Evolutionary conservation across 1,140 invertebrate genomes (phyloP), one percentile per base, ranked within the genome.

Genomic region (Pseudomyrmex cubaensis): DNA sequence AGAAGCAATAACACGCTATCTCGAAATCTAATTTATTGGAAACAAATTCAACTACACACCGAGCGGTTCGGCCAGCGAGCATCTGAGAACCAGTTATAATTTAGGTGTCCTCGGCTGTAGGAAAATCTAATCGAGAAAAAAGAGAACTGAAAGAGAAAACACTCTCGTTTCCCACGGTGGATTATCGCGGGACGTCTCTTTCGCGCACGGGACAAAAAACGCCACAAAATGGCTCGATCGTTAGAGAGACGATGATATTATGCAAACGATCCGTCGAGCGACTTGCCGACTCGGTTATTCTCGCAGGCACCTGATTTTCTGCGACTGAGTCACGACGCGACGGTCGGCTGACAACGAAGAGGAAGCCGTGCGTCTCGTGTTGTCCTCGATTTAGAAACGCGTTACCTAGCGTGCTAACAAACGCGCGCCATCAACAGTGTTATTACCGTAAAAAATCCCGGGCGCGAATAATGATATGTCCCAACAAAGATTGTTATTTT

Each of bases 281-380:
- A 15, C n/a, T 25, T 25, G 56, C 52, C 22, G 46, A 3, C 62
- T 70, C 15, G 56, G 57, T 46, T 48, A 50, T 59, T 54, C 48
- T 46, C 25, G 17, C 12, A 9, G 61, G 57, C 52, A 48, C 57
- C 25, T 80, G 85, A 54, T 84, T 78, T 83, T 87, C 84, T 73
- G 17, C 46, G 75, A 82, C 66, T 83, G 62, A 59, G 59, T 70
- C 83, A 70, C 66, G 54, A 59, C 35, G 35, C 35, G 35, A 35
- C 5, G 35, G 35, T 35, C 35, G 20, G n/a, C 50, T 54, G 63
- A 86, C 67, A 74, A 86, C n/a, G 46, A 82, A 61, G 85, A 84
- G 80, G 82, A 35, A 35, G 35, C 5, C 35, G 20, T 25, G 20
- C 17, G 59, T 86, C 61, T 22, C 17, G 61, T 25, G 35, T 35